A percentile compares a stretch with the other conserved stretches of the same genome.
Conservation (phyloP, 2,888 invertebrate species). For the Harpalus rubripes region DNA sequence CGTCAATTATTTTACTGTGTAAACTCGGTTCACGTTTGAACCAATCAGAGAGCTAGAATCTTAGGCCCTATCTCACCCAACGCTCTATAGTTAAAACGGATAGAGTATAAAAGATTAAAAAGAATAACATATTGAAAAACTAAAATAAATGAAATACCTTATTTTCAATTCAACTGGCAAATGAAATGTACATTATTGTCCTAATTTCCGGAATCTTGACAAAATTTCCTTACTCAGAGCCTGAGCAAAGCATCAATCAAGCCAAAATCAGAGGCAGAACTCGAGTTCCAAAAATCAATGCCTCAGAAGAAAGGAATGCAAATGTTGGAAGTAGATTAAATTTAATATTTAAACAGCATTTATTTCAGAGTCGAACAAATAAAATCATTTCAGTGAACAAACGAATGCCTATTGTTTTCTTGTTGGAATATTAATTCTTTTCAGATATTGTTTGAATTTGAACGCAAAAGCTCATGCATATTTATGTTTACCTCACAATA, state of each 20-base stretch:
- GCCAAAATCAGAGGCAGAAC: constrained; percentile 58
- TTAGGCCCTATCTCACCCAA: too few relatives aligned
- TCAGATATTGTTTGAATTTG: constrained; percentile 13
- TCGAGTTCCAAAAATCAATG: constrained; percentile 44
- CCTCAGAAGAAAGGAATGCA: constrained; percentile 46
- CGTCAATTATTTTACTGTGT: too few relatives aligned
- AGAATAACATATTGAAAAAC: too few relatives aligned
- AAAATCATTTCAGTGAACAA: constrained; percentile 40
- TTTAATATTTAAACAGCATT: constrained; percentile 16
- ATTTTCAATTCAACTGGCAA: neutral
- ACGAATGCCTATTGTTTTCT: constrained; percentile 18
- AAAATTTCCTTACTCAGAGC: constrained; percentile 32
- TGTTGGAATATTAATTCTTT: constrained; percentile 21
- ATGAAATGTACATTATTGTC: neutral
- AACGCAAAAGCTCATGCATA: constrained; percentile 7
- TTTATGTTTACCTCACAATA: constrained; percentile 17
- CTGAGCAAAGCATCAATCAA: constrained; percentile 67
- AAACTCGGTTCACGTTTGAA: too few relatives aligned
- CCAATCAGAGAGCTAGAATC: too few relatives aligned
- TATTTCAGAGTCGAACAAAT: constrained; percentile 15
- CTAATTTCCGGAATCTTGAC: neutral
- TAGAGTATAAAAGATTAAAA: too few relatives aligned
- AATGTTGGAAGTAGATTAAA: constrained; percentile 50
- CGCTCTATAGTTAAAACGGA: too few relatives aligned
- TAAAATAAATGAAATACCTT: too few relatives aligned